A percentile compares a stretch with the other conserved stretches of the same genome.
Conservation (phyloP, 1,140 invertebrate genomes). For the Bombus difficillimus region DNA sequence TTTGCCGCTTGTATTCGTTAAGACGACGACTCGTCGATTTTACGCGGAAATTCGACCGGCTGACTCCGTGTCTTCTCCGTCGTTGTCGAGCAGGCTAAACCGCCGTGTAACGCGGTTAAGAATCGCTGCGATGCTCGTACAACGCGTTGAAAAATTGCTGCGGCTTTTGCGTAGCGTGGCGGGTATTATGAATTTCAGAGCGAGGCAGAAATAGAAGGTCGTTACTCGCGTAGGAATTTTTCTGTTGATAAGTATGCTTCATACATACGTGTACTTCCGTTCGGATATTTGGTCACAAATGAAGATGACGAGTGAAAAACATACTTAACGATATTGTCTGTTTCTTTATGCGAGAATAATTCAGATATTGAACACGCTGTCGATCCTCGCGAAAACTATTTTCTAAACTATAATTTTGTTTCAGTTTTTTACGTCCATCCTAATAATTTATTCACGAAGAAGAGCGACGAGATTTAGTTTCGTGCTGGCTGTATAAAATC, state of each 20-base stretch:
- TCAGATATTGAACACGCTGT: no score
- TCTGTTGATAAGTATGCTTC: neutral
- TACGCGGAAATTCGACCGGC: neutral
- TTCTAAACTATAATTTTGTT: neutral
- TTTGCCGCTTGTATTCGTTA: neutral
- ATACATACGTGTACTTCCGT: neutral
- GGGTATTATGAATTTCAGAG: neutral
- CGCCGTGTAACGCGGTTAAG: neutral
- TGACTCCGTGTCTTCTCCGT: neutral
- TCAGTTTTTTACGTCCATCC: fast-evolving
- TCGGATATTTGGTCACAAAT: neutral
- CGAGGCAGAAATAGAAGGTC: neutral
- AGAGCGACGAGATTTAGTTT: neutral
- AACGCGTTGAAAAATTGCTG: neutral
- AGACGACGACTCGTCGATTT: neutral
- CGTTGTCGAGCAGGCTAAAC: neutral
- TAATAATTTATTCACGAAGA: neutral
- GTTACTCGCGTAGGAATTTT: neutral
- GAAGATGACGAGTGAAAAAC: no score
- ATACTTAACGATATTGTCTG: no score
- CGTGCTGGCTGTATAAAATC: neutral
- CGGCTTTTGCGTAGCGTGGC: neutral
- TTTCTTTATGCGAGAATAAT: no score
- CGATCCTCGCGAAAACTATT: no score
- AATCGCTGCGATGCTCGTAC: neutral